Evolutionary conservation across 2,888 invertebrate genomes (phyloP), one percentile per base, ranked within the genome.

Genomic region (Flexamia atlantica): DNA sequence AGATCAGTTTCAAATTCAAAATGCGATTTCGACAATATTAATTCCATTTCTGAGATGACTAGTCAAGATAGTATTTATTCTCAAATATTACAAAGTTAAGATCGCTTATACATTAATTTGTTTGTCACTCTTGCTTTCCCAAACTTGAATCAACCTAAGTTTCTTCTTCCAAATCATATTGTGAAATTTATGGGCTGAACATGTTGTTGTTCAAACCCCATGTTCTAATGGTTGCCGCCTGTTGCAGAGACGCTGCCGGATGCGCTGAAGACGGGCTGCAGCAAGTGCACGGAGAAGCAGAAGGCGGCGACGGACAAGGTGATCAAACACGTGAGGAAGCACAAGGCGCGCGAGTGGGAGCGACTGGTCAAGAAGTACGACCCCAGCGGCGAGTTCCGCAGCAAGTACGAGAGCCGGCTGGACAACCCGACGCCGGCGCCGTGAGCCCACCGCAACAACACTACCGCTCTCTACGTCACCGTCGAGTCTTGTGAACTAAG

Each of bases 181-280:
- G n/a, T n/a, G n/a, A n/a, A n/a, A n/a, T n/a, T n/a, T n/a, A n/a
- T n/a, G n/a, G n/a, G n/a, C n/a, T n/a, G n/a, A n/a, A n/a, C n/a
- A n/a, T n/a, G n/a, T n/a, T n/a, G n/a, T n/a, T n/a, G n/a, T n/a
- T n/a, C n/a, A n/a, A n/a, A n/a, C n/a, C n/a, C n/a, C n/a, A n/a
- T 40, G 40, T 9, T 12, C 40, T 46, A 46, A 46, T 46, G 7
- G 7, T 46, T 1, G 2, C 14, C 17, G 7, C 53, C 9, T 76
- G 32, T 91, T 91, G 46, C 90, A 95, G 95, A 91, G 83, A 94
- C 93, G 86, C 91, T 95, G 70, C 95, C 95, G 0, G 95, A 95
- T 88, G 95, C 95, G 0, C 93, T 95, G 82, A 90, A 91, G 86
- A 94, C 93, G 64, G 93, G 94, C 86, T 95, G 95, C 88, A 90